These are phyloP conservation scores for Semaprochilodus insignis DNA, from an alignment of 2,797 vertebrate genomes.

Conservation along the genomic window DNA sequence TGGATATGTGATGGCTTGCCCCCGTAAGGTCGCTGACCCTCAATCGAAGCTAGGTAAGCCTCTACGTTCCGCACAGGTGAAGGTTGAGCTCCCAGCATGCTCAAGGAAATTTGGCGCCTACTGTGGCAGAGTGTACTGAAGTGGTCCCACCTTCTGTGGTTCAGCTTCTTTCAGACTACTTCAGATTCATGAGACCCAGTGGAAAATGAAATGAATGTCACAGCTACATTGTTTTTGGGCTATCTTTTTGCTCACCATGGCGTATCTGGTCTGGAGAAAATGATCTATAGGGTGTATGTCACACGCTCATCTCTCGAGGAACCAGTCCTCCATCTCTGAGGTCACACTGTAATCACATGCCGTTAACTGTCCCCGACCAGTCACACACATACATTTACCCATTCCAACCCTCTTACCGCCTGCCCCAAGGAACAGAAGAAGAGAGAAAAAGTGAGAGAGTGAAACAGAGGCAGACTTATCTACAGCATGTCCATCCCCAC, in stretches of 20 bases:
- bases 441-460: slow-evolving; percentile 3
- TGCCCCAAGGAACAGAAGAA: slow-evolving; percentile 2
- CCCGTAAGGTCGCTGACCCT: slow-evolving; percentile 36
- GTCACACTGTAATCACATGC: slow-evolving; percentile 39
- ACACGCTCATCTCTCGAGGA: slow-evolving; percentile 17
- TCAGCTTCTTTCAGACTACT: background rate
- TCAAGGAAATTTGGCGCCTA: slow-evolving; percentile 14
- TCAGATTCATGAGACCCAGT: slow-evolving; percentile 14
- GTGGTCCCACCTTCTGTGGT: background rate
- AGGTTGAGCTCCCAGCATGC: slow-evolving; percentile 12
- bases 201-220: slow-evolving; percentile 26
- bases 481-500: slow-evolving; percentile 39
- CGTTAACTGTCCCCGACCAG: slow-evolving; percentile 22
- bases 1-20: slow-evolving; percentile 19
- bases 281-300: slow-evolving; percentile 23
- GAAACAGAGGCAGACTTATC: slow-evolving; percentile 48
- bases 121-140: no score
- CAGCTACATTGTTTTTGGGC: slow-evolving; percentile 1
- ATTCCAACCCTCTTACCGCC: background rate
- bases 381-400: slow-evolving; percentile 17
- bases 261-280: slow-evolving; percentile 28
- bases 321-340: slow-evolving; percentile 4
- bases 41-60: slow-evolving; percentile 15
- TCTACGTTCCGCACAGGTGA: slow-evolving; percentile 23
- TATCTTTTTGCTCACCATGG: background rate